Evolutionary conservation across 2,113 vertebrate species (phyloP).

Genomic region (Sigmodon hispidus): DNA sequence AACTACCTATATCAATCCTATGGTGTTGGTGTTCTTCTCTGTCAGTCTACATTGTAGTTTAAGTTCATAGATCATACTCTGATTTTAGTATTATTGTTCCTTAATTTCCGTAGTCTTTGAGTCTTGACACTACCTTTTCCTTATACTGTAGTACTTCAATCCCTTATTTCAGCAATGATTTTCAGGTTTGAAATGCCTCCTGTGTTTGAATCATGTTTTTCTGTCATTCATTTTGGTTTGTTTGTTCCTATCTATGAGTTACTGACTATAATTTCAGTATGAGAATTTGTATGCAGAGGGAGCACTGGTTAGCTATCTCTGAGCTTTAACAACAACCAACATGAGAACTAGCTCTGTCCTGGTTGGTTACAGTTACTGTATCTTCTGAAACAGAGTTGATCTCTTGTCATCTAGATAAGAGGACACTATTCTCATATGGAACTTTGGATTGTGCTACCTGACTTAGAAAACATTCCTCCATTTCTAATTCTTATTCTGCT

Average conservation of each 20-base stretch:
- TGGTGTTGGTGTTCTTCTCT: not conserved
- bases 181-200: constrained; percentile 22
- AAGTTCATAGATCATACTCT: not conserved
- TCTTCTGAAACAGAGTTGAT: constrained; percentile 13
- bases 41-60: not conserved
- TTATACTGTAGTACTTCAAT: not conserved
- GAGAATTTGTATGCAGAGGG: constrained; percentile 25
- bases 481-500: constrained; percentile 26
- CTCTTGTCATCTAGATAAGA: not conserved
- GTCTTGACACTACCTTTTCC: not conserved
- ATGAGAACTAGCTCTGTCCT: not conserved
- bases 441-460: not conserved
- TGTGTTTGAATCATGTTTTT: constrained; percentile 17
- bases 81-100: not conserved
- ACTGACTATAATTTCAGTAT: not conserved
- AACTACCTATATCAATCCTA: constrained; percentile 6
- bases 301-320: not conserved
- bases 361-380: not conserved
- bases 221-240: constrained; percentile 28
- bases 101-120: not conserved
- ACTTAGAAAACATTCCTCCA: not conserved
- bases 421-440: not conserved
- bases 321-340: not conserved
- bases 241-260: constrained; percentile 59
- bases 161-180: not conserved